Evolutionary conservation across 2,888 invertebrate species (phyloP).

Genomic region (Drosophila antonietae): DNA sequence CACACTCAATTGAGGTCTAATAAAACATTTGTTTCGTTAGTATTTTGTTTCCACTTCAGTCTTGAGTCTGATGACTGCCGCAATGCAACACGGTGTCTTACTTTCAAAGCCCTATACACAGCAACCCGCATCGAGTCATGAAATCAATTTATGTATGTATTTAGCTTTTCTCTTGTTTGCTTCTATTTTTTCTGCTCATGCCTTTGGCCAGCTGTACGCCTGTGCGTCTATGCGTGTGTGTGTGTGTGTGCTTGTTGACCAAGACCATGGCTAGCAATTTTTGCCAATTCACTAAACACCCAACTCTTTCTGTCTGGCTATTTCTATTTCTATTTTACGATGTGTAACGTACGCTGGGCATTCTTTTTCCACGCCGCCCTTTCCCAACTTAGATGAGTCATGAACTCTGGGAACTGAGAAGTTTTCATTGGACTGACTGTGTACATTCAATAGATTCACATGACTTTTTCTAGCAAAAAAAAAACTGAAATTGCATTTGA

Average conservation of each 20-base stretch:
- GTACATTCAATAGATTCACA: slow-evolving; percentile 21
- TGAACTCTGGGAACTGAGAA: slow-evolving; percentile 21
- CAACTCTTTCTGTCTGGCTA: slow-evolving; percentile 32
- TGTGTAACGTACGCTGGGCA: slow-evolving; percentile 16
- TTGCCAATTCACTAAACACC: slow-evolving; percentile 54
- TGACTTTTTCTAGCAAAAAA: slow-evolving; percentile 12
- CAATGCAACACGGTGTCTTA: slow-evolving; percentile 30
- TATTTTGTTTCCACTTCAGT: slow-evolving; percentile 24
- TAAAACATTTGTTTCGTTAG: neutral
- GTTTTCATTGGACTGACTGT: slow-evolving; percentile 5
- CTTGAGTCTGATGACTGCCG: slow-evolving; percentile 51
- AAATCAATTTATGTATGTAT: slow-evolving; percentile 72
- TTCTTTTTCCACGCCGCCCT: slow-evolving; percentile 18
- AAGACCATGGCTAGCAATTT: slow-evolving; percentile 39
- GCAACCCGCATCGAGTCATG: slow-evolving; percentile 59
- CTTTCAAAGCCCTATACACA: slow-evolving; percentile 5
- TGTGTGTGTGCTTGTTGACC: slow-evolving; percentile 28
- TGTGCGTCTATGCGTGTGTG: neutral
- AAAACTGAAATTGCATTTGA: neutral
- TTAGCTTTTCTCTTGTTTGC: slow-evolving; percentile 52
- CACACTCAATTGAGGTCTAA: neutral
- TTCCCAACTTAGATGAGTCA: slow-evolving; percentile 52
- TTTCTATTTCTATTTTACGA: slow-evolving; percentile 34
- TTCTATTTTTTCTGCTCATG: slow-evolving; percentile 22
- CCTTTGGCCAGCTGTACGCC: slow-evolving; percentile 32